These are phyloP conservation scores for Craseonycteris thonglongyai DNA, from an alignment of 2,113 vertebrate genomes.

Conservation along the genomic window DNA sequence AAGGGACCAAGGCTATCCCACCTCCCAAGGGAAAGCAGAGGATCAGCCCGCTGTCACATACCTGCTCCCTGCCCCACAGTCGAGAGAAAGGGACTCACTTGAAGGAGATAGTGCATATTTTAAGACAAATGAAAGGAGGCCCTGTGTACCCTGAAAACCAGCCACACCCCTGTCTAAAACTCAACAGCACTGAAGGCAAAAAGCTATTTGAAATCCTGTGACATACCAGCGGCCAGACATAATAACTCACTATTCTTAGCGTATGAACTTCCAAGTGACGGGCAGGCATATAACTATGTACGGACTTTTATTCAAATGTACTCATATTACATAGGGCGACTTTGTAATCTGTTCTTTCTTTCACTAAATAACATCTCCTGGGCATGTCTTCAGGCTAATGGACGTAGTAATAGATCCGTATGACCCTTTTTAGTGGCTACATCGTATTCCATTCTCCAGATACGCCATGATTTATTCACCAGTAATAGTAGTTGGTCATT, in stretches of 20 bases:
- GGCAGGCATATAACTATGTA: neutral
- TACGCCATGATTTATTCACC: rapidly evolving
- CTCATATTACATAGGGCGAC: neutral
- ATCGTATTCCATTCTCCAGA: neutral
- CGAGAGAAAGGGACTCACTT: neutral
- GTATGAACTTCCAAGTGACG: neutral
- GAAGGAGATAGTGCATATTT: neutral
- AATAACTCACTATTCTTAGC: neutral
- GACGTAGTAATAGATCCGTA: neutral
- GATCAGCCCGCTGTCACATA: neutral
- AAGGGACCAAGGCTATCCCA: neutral
- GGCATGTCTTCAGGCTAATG: neutral
- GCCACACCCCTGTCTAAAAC: neutral
- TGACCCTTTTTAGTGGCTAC: neutral
- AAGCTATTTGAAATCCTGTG: neutral
- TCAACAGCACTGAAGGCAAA: neutral
- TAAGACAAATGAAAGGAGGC: neutral
- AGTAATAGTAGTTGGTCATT: neutral
- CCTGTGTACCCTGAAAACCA: neutral
- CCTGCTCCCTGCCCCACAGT: neutral
- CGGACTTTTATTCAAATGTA: neutral
- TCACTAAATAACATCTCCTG: neutral
- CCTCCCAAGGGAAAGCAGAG: neutral
- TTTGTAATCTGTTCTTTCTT: neutral
- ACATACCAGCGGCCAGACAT: neutral